Evolutionary conservation across 2,888 invertebrate genomes (phyloP).

Genomic region (Pristionchus exspectatus): DNA sequence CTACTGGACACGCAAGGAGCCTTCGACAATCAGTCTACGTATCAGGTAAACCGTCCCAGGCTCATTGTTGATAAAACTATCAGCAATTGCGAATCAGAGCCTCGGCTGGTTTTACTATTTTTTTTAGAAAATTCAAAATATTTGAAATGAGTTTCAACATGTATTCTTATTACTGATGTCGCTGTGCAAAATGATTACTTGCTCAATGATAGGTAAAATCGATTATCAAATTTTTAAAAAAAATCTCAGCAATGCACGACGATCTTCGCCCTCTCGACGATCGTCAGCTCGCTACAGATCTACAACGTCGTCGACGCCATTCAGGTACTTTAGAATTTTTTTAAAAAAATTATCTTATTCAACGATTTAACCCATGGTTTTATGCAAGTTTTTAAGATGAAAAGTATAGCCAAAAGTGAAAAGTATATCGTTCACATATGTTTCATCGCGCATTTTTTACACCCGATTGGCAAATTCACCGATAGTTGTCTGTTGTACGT

Average conservation of each 20-base stretch:
- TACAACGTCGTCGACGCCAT: conserved; percentile 97
- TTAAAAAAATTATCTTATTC: neutral
- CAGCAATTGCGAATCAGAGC: too few relatives aligned
- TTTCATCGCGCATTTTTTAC: neutral
- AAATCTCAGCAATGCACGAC: conserved; percentile 91
- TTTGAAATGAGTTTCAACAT: neutral
- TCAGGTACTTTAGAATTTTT: conserved; percentile 81
- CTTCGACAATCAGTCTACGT: conserved; percentile 95
- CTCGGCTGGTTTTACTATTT: too few relatives aligned
- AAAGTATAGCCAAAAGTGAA: too few relatives aligned
- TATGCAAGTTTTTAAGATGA: too few relatives aligned
- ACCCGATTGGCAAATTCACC: too few relatives aligned
- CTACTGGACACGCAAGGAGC: conserved; percentile 94
- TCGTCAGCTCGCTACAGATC: conserved; percentile 93
- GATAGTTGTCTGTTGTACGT: too few relatives aligned
- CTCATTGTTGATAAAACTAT: too few relatives aligned
- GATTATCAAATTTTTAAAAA: conserved; percentile 81
- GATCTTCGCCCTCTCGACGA: conserved; percentile 96
- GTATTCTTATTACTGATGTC: neutral
- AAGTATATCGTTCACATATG: neutral
- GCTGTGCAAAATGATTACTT: too few relatives aligned
- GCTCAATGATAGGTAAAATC: neutral
- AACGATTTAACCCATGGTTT: too few relatives aligned
- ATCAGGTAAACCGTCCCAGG: conserved; percentile 55
- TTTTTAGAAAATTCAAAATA: neutral